Evolutionary conservation across 2,797 vertebrate species (phyloP).

Genomic region (Ibycter americanus): DNA sequence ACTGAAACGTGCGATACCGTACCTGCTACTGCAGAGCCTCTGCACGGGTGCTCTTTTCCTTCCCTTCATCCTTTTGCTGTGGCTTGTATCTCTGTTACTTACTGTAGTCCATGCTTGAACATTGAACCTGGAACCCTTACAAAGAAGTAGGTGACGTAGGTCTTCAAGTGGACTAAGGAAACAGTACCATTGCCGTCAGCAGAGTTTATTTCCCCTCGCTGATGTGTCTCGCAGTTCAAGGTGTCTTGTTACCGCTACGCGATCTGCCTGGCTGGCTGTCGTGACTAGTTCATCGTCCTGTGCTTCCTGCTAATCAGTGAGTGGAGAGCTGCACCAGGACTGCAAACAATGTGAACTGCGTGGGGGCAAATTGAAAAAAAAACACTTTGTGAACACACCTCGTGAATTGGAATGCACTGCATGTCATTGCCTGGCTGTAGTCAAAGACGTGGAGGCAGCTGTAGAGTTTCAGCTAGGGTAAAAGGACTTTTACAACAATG

Average conservation of each 20-base stretch:
- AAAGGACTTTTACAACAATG: background rate
- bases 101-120: background rate
- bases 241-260: fast-evolving
- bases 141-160: background rate
- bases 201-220: background rate
- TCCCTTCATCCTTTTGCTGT: background rate
- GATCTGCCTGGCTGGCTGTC: background rate
- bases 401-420: background rate
- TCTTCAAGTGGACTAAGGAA: background rate
- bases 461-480: background rate
- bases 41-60: background rate
- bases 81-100: background rate
- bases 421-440: background rate
- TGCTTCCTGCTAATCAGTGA: background rate
- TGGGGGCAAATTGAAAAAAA: background rate
- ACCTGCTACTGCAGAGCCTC: background rate
- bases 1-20: background rate
- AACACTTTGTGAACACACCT: background rate
- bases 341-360: background rate
- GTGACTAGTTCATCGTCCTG: background rate
- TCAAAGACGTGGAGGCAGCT: fast-evolving
- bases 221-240: background rate
- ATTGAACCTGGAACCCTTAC: background rate
- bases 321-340: fast-evolving
- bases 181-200: background rate